Base-by-base conservation (phyloP, 2,888 invertebrate genomes). In the Liopterus haemorrhoidalis region DNA sequence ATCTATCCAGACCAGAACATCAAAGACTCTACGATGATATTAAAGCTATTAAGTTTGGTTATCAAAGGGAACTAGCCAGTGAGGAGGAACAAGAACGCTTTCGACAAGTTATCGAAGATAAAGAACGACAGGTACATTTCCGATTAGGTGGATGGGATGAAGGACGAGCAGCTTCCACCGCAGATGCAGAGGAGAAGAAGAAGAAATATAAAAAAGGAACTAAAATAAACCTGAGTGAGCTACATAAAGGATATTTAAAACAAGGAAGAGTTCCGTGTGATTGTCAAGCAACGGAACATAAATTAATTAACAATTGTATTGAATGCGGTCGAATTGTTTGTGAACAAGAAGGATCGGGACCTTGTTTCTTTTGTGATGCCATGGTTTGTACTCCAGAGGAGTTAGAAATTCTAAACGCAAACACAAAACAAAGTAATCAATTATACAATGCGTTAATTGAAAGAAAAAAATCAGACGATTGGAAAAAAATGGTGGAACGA, bases 321-420 rank as follows among this genome's bases (percentile, higher is more conserved):
- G 78, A 80, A 49, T 99, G 99, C 68, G 99, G 99, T 0, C 78
- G 95, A 44, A 86, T 99, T 49, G 87, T 97, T 4, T 99, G 97
- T 67, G 78, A 78, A 42, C 93, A 95, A 69, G 99, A 99, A 71
- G 96, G 97, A 1, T 86, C 94, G 5, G 99, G 99, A 0, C 93
- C 95, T 0, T 99, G 99, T 62, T 76, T 95, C 31, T 93, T 84
- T 63, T 99, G 99, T 70, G 87, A 84, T 1, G 78, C 79, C 57
- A 70, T 91, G 65, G 96, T 82, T 0, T 85, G 85, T 58, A 82
- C 85, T 0, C 73, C 74, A 15, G 82, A 84, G 48, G 85, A 90
- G 60, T 75, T 78, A 59, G 75, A 75, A 50, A 68, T 84, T 49
- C 69, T 87, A 32, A 72, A 76, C 41, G 68, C 78, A 0, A 78